phyloP scores from a whole-genome alignment of 2,113 vertebrate genomes.

The Naja naja region DNA sequence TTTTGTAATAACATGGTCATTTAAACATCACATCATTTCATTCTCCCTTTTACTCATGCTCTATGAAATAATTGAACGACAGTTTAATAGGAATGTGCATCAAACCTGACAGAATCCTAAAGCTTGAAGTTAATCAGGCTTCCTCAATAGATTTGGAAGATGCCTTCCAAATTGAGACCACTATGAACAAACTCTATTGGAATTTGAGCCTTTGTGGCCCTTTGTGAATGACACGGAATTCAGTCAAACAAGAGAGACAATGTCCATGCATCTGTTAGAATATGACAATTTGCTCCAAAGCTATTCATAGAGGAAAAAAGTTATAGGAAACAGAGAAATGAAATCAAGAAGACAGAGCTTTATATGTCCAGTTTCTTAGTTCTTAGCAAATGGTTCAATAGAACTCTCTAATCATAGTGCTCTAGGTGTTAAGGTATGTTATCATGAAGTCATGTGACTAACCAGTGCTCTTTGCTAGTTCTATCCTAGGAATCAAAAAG shows the following conservation, averaged over 20 bases:
- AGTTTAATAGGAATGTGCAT: background rate
- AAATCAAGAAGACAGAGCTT: background rate
- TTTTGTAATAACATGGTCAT: background rate
- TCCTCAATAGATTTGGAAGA: background rate
- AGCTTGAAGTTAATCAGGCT: background rate
- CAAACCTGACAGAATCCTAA: background rate
- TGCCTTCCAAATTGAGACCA: background rate
- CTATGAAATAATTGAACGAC: background rate
- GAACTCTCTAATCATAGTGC: background rate
- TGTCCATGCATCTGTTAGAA: background rate
- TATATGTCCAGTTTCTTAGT: background rate
- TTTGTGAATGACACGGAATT: background rate
- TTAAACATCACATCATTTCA: background rate
- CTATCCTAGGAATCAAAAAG: background rate
- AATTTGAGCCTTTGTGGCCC: background rate
- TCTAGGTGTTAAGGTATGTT: background rate
- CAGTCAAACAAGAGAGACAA: background rate
- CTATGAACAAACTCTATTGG: background rate
- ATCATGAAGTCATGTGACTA: background rate
- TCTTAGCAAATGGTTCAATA: background rate
- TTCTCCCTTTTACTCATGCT: background rate
- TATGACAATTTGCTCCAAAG: background rate
- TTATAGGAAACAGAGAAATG: background rate
- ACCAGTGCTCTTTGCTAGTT: background rate
- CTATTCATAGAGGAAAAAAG: accelerated